phyloP scores from a whole-genome alignment of 2,888 invertebrate genomes.

The Lacanobia wlatinum region DNA sequence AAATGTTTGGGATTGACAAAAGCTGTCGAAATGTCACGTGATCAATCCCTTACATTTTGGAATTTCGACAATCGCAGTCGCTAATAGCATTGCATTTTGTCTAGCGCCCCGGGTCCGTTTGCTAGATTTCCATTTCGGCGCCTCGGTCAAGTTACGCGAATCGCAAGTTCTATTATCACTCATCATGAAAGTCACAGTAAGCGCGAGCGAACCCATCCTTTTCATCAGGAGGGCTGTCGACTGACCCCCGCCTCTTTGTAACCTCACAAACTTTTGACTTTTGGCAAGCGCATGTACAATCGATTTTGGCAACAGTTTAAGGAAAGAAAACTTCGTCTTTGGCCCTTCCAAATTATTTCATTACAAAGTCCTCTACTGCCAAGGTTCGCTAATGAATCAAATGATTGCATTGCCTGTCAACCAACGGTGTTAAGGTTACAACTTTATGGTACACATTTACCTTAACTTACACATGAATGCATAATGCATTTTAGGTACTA shows the following conservation, averaged over 20 bases:
- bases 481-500: constrained; percentile 34
- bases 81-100: too few species aligned
- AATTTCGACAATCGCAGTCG: too few species aligned
- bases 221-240: neutral
- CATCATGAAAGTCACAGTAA: too few species aligned
- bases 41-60: too few species aligned
- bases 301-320: constrained; percentile 19
- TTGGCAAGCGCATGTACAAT: neutral
- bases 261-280: neutral
- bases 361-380: constrained; percentile 14
- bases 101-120: too few species aligned
- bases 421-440: constrained; percentile 47
- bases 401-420: constrained; percentile 6
- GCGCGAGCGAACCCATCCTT: too few species aligned
- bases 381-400: constrained; percentile 40
- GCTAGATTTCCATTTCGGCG: too few species aligned
- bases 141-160: too few species aligned
- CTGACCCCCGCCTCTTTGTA: neutral
- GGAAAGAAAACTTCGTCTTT: neutral
- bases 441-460: constrained; percentile 25
- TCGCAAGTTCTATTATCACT: too few species aligned
- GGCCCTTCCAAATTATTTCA: constrained; percentile 31
- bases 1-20: too few species aligned
- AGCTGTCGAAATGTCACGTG: too few species aligned
- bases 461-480: constrained; percentile 50